Evolutionary conservation across 2,113 vertebrate genomes (phyloP), one percentile per base, ranked within the genome.

Genomic region (Hiodon alosoides): DNA sequence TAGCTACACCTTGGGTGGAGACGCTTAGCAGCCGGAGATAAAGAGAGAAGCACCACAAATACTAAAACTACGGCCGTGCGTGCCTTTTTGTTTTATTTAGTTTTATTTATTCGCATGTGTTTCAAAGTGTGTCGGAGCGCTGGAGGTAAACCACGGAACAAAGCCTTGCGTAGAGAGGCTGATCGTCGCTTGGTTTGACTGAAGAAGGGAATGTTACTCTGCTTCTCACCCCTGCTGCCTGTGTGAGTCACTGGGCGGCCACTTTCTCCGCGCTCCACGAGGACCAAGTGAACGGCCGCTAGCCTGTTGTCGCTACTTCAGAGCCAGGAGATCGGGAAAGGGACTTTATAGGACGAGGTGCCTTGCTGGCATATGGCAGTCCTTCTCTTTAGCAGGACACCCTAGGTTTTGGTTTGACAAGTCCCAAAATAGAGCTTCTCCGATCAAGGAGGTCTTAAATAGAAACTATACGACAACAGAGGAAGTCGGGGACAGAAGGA

Each of bases 401-500:
- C 66, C 9, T 13, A 10, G 9, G 46, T 31, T 51, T 11, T 4
- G 17, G 10, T 57, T 72, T 60, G 59, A 73, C 59, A 53, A 50
- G 60, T 74, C 61, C 16, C 7, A 7, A 4, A 4, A 52, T 51
- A 71, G 70, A 61, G 59, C 58, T 51, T 46, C 13, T 48, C 50
- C 64, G 68, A 54, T 48, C 53, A 73, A 48, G 11, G 58, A 11
- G 47, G 64, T 47, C 48, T 72, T 58, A 72, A 61, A 72, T 57
- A 46, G 58, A 6, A 10, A 1, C 66, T 8, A 71, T 9, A 57
- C 2, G 54, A 54, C 16, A 53, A 58, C 52, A 17, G 50, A 8
- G 48, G n/a, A 9, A 64, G 69, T 8, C 3, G 4, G 46, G 2
- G 55, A 7, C 13, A 31, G 31, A 31, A 31, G 57, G 17, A 64